Conservation (phyloP, 23 tunicate genomes). For the Diplosoma virens region DNA sequence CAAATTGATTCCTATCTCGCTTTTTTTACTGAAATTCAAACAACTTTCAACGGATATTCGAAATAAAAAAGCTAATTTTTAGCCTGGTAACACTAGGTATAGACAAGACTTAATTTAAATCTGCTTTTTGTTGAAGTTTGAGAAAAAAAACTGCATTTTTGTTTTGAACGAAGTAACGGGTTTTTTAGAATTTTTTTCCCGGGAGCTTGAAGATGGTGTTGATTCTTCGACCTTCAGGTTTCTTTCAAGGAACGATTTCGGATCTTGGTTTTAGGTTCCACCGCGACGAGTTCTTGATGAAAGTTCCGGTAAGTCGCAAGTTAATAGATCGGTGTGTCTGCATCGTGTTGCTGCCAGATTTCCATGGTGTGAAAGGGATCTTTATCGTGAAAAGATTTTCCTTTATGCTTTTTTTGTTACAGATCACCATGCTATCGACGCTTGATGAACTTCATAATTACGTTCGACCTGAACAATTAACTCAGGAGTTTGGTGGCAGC, state of each 20-base stretch:
- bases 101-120: too few relatives aligned
- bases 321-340: too few relatives aligned
- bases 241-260: slow-evolving; percentile 59
- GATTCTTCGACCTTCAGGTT: slow-evolving; percentile 55
- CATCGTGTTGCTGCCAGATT: too few relatives aligned
- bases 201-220: slow-evolving; percentile 49
- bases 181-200: slow-evolving; percentile 45
- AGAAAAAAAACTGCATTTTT: not conserved
- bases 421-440: slow-evolving; percentile 41
- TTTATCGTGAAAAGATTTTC: not conserved
- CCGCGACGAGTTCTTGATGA: slow-evolving; percentile 52
- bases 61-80: too few relatives aligned
- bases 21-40: too few relatives aligned
- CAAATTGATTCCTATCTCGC: too few relatives aligned
- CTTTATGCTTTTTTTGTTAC: not conserved
- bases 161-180: not conserved
- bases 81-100: too few relatives aligned
- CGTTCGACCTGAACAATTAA: slow-evolving; percentile 29
- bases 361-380: not conserved
- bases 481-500: slow-evolving; percentile 47
- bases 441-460: slow-evolving; percentile 33
- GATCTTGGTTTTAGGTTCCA: slow-evolving; percentile 59
- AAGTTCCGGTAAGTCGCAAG: slow-evolving; percentile 88
- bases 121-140: not conserved
- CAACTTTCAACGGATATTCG: too few relatives aligned